phyloP scores from a whole-genome alignment of 2,888 invertebrate genomes.

The Notocelia uddmanniana region DNA sequence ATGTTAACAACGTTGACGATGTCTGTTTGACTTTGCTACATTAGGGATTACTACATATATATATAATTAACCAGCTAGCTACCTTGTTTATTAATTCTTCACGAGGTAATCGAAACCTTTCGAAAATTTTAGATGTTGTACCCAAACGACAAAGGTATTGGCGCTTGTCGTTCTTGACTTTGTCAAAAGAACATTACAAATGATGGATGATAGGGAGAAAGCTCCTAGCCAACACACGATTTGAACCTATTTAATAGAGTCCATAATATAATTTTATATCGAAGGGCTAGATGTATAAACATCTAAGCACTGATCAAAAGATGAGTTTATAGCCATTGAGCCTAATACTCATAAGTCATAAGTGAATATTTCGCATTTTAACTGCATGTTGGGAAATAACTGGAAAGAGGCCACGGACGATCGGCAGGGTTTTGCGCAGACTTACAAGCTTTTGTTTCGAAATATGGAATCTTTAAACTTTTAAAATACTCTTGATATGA shows the following conservation, averaged over 20 bases:
- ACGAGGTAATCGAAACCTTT: too few species aligned
- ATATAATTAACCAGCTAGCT: too few species aligned
- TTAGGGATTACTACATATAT: too few species aligned
- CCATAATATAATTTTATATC: neutral
- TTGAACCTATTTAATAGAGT: too few species aligned
- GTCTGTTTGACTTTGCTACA: neutral
- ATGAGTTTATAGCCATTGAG: neutral
- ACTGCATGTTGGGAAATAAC: conserved; percentile 23
- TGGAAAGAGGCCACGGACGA: conserved; percentile 30
- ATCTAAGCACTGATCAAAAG: neutral
- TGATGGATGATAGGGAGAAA: neutral
- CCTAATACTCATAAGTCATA: neutral
- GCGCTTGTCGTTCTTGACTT: neutral
- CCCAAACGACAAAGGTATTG: too few species aligned
- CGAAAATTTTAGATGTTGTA: too few species aligned
- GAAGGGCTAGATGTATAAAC: neutral
- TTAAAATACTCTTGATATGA: neutral
- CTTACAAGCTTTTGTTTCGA: conserved; percentile 11
- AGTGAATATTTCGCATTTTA: conserved; percentile 16
- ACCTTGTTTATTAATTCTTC: too few species aligned
- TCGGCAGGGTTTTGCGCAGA: neutral
- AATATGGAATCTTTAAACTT: conserved; percentile 9
- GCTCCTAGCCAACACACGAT: neutral
- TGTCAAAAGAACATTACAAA: too few species aligned
- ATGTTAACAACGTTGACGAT: neutral